Evolutionary conservation across 1,140 invertebrate species (phyloP).

Genomic region (Drosophila saltans): DNA sequence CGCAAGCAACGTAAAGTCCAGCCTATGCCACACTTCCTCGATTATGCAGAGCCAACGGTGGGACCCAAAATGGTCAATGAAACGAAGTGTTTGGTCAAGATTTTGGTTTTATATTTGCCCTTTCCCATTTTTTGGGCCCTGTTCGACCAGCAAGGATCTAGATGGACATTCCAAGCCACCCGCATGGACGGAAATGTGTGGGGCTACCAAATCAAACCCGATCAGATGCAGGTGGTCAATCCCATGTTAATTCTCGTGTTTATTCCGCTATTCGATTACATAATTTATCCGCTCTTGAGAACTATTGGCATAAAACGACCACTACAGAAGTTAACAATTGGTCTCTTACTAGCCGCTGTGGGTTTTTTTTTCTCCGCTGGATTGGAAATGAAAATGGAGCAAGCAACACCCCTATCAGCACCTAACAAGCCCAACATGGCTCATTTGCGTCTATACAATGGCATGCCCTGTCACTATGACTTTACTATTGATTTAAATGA

Average conservation of each 20-base stretch:
- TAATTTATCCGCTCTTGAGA: conserved; percentile 87
- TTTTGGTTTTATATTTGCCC: conserved; percentile 90
- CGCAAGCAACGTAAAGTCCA: conserved; percentile 84
- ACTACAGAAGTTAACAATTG: conserved; percentile 90
- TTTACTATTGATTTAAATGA: conserved; percentile 35
- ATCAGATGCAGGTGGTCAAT: conserved; percentile 96
- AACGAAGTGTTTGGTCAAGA: conserved; percentile 86
- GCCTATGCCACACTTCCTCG: conserved; percentile 88
- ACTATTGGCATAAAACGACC: conserved; percentile 85
- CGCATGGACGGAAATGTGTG: conserved; percentile 93
- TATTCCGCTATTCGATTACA: conserved; percentile 93
- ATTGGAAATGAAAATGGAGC: conserved; percentile 91
- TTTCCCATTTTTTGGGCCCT: conserved; percentile 93
- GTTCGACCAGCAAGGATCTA: conserved; percentile 93
- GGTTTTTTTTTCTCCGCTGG: conserved; percentile 95
- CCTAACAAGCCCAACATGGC: conserved; percentile 84
- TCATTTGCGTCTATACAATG: conserved; percentile 90
- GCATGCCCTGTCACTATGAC: conserved; percentile 83
- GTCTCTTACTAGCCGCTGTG: conserved; percentile 92
- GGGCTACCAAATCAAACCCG: conserved; percentile 89
- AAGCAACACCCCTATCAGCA: conserved; percentile 85
- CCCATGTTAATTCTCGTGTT: conserved; percentile 93
- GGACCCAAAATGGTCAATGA: conserved; percentile 87
- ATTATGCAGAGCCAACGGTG: conserved; percentile 90
- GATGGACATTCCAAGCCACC: conserved; percentile 97